phyloP scores from a whole-genome alignment of 2,888 invertebrate species.

The Drosophila nigricruria region DNA sequence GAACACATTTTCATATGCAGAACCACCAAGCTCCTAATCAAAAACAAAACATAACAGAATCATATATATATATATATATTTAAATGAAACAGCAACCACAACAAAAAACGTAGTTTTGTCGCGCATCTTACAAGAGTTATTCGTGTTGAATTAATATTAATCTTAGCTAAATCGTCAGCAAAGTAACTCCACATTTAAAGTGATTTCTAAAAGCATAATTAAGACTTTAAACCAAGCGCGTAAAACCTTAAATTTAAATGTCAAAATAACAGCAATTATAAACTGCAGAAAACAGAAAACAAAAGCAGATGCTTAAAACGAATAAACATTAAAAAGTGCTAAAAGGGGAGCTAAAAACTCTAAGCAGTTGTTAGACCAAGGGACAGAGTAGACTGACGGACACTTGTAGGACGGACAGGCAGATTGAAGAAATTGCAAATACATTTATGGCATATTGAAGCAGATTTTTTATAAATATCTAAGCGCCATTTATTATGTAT shows the following conservation, averaged over 20 bases:
- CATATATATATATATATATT: slow-evolving; percentile 10
- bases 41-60: slow-evolving; percentile 14
- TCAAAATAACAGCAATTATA: slow-evolving; percentile 11
- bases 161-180: slow-evolving; percentile 47
- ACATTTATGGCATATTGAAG: slow-evolving; percentile 36
- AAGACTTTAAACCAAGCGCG: slow-evolving; percentile 52
- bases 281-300: slow-evolving; percentile 17
- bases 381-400: slow-evolving; percentile 30
- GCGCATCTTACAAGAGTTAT: slow-evolving; percentile 34
- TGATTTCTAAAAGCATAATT: slow-evolving; percentile 64
- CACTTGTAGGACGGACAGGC: slow-evolving; percentile 6
- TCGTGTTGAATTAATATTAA: slow-evolving; percentile 46
- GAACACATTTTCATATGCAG: slow-evolving; percentile 38
- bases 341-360: slow-evolving; percentile 40
- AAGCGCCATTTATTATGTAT: slow-evolving; percentile 47
- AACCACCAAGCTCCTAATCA: slow-evolving; percentile 37
- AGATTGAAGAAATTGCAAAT: slow-evolving; percentile 20
- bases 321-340: slow-evolving; percentile 54
- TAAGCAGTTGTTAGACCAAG: slow-evolving; percentile 44
- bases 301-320: slow-evolving; percentile 31
- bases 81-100: slow-evolving; percentile 11
- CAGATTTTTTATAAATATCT: slow-evolving; percentile 44
- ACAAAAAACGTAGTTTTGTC: slow-evolving; percentile 30
- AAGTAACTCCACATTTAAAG: slow-evolving; percentile 50
- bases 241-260: slow-evolving; percentile 28